Evolutionary conservation across 2,888 invertebrate genomes (phyloP), one percentile per base, ranked within the genome.

Genomic region (Amitus sp.): DNA sequence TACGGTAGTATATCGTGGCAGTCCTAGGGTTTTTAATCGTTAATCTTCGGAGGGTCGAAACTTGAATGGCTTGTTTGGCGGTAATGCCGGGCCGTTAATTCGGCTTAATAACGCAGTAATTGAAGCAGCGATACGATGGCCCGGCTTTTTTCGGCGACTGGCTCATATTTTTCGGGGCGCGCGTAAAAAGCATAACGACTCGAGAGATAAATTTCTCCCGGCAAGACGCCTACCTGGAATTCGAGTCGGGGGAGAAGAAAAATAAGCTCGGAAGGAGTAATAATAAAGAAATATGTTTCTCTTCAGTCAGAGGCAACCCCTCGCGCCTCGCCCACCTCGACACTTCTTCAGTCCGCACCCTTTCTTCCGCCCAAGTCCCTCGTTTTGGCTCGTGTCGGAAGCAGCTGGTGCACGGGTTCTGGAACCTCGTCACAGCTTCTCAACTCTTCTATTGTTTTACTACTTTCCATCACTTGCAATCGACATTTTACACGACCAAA

Each of bases 281-380:
- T 80, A 80, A 80, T 80, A 80, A 80, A 80, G 80, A 80, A 80
- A 79, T 80, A 79, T 80, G 79, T 80, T 80, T 80, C 79, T 79
- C 75, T 75, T 77, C 77, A 72, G 74, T 73, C 72, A 71, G 74
- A 67, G 66, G 53, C 69, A 66, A 69, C 68, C 61, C 65, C 65
- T 60, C 48, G 48, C 51, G 47, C 30, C 61, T 58, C 52, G 61
- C 52, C 47, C 48, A 1, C 34, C 47, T 37, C 40, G 10, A 23
- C 12, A 15, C 34, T 15, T 30, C 6, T 43, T 28, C 47, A 45
- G 58, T 53, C 57, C 49, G 19, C 64, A 53, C 60, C 62, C 62
- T 62, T 61, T 66, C 58, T 64, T 54, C 59, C 52, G 23, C 49
- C 54, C 67, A 63, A 69, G 67, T 63, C 66, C 62, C 58, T 58